Percentiles rank a stretch among this genome's conserved stretches.
phyloP scores from a whole-genome alignment of 2,888 invertebrate genomes.

The Colletes collaris region DNA sequence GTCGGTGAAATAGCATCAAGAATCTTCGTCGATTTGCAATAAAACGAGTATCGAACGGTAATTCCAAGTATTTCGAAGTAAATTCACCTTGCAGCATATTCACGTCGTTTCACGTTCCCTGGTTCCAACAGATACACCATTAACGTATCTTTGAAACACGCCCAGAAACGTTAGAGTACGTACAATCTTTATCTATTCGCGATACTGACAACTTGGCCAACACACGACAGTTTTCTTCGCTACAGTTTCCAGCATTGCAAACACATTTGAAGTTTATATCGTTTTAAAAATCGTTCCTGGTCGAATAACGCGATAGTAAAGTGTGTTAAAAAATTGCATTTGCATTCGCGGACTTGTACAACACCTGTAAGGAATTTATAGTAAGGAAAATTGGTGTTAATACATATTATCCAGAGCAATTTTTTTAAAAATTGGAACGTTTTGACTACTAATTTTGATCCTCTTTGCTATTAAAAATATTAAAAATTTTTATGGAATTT shows the following conservation, averaged over 20 bases:
- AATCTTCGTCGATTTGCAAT: neutral
- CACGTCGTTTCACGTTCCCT: slow-evolving; percentile 18
- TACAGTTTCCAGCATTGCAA: neutral
- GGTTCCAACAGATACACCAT: slow-evolving; percentile 9
- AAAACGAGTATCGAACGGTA: neutral
- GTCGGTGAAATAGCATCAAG: neutral
- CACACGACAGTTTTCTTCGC: neutral
- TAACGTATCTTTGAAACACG: slow-evolving; percentile 27
- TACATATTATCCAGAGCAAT: no score
- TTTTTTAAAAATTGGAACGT: no score
- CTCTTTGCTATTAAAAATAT: no score
- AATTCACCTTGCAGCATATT: slow-evolving; percentile 9
- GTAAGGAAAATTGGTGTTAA: no score
- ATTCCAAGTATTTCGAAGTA: slow-evolving; percentile 19
- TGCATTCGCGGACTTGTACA: no score
- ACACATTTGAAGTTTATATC: neutral
- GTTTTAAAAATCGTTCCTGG: neutral
- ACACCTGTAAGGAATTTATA: no score
- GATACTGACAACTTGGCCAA: neutral
- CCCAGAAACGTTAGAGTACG: slow-evolving; percentile 9
- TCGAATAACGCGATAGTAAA: no score
- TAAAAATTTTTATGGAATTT: no score
- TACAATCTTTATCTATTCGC: slow-evolving; percentile 13
- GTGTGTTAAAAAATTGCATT: no score
- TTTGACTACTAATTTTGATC: no score